Base-by-base conservation (phyloP, 2,888 invertebrate genomes). In the Andrena trimmerana region DNA sequence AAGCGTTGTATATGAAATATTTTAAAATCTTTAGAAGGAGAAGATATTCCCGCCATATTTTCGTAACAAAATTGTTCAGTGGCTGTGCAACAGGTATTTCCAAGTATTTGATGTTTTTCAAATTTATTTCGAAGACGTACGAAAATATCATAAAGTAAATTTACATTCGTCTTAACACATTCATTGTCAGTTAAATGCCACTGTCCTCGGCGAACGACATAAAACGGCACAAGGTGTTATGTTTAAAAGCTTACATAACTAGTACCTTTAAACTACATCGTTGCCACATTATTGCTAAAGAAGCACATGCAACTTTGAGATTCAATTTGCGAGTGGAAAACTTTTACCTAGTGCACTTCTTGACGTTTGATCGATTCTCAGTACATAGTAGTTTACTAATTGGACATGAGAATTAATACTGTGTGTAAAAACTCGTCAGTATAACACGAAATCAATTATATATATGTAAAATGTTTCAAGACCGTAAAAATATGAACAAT, bases 101-200 rank as follows among this genome's bases (percentile, higher is more conserved):
- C 13, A 57, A 42, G 59, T 59, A 20, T 52, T 36, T 27, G 57
- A 42, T 42, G 42, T 20, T 48, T 10, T 24, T 16, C 50, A 66
- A 36, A 50, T 66, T 59, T 66, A 33, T 59, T 27, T 29, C 27
- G 36, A 20, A 16, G 65, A 62, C 71, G 16, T 13, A 60, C 50
- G 8, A 63, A 66, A 29, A 20, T n/a, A 52, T 5, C 27, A 20
- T 36, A 36, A 59, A 66, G 16, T 24, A 20, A 69, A 63, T 69
- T 71, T 66, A 71, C 20, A 65, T 6, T 66, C 20, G 4, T 36
- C 65, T 20, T 2, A 20, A 66, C 10, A 57, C 42, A 33, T 71
- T 65, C 8, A 20, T 77, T 66, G 29, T 31, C n/a, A 50, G 27
- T 0, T 5, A 57, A 59, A 50, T 48, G 33, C 59, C 33, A 65